Conservation (phyloP, 1,140 invertebrate genomes). For the Drusus annulatus region DNA sequence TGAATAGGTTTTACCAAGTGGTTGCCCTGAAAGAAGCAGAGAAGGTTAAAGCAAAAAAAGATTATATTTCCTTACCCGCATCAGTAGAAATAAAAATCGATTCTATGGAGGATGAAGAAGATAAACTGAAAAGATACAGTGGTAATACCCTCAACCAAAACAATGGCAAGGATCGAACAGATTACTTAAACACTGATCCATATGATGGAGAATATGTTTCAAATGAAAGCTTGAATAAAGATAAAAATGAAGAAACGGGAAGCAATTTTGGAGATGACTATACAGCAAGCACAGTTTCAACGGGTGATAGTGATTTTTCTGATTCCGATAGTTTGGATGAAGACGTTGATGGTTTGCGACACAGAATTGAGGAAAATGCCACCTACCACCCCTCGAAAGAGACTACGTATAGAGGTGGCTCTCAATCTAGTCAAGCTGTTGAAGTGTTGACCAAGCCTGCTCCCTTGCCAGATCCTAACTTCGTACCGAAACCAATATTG, state of each 20-base stretch:
- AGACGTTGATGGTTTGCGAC: slow-evolving; percentile 72
- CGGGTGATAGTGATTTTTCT: slow-evolving; percentile 66
- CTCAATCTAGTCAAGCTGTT: slow-evolving; percentile 69
- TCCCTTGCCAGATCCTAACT: slow-evolving; percentile 74
- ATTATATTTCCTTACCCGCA: slow-evolving; percentile 43
- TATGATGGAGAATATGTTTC: slow-evolving; percentile 25
- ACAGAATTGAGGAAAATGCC: slow-evolving; percentile 73
- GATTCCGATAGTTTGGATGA: slow-evolving; percentile 71
- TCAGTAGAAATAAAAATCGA: slow-evolving; percentile 48
- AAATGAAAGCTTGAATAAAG: slow-evolving; percentile 50
- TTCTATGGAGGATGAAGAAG: slow-evolving; percentile 21
- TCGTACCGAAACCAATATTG: slow-evolving; percentile 82
- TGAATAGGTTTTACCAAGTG: slow-evolving; percentile 84
- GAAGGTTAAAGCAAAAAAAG: slow-evolving; percentile 64
- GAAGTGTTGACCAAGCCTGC: slow-evolving; percentile 72
- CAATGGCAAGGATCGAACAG: background rate
- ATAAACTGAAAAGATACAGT: too few relatives aligned
- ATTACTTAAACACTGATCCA: background rate
- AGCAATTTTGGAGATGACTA: slow-evolving; percentile 74
- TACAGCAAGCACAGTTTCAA: slow-evolving; percentile 74
- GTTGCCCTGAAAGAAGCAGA: slow-evolving; percentile 80
- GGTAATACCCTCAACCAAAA: slow-evolving; percentile 18
- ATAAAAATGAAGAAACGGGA: slow-evolving; percentile 60
- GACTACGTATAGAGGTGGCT: slow-evolving; percentile 62
- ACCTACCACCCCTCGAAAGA: slow-evolving; percentile 78